Conservation (phyloP, 2,888 invertebrate species). For the Sarcophaga subvicina region DNA sequence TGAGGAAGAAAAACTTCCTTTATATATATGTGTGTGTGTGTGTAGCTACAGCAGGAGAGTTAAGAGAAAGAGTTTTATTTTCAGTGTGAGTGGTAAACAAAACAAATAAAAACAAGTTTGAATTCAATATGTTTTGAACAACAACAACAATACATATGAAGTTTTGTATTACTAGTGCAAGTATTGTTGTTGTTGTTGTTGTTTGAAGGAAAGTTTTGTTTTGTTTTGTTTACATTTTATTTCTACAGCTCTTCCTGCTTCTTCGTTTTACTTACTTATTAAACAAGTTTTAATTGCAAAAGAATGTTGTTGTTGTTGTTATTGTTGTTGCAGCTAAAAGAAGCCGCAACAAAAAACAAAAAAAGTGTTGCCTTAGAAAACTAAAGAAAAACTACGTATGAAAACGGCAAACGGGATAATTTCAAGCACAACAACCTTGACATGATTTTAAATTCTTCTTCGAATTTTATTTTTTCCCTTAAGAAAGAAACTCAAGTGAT, state of each 20-base stretch:
- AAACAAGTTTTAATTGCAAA: background rate
- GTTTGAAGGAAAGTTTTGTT: slow-evolving; percentile 56
- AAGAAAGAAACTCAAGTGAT: background rate
- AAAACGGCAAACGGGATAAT: background rate
- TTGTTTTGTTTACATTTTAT: slow-evolving; percentile 49
- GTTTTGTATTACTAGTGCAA: background rate
- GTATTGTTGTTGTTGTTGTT: background rate
- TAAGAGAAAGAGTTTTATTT: no score
- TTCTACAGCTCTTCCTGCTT: background rate
- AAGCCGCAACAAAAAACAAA: background rate
- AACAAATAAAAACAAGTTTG: slow-evolving; percentile 50
- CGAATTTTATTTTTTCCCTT: slow-evolving; percentile 3
- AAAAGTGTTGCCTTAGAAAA: background rate
- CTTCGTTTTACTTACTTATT: slow-evolving; percentile 4
- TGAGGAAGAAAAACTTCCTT: no score
- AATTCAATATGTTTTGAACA: slow-evolving; percentile 27
- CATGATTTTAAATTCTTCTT: slow-evolving; percentile 33
- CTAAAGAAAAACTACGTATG: background rate
- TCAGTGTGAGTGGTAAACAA: background rate
- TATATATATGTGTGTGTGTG: no score
- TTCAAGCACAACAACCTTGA: slow-evolving; percentile 31
- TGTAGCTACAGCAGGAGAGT: no score
- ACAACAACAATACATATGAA: background rate
- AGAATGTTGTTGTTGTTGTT: slow-evolving; percentile 16
- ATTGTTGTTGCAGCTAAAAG: background rate